Conservation (phyloP, 2,888 invertebrate genomes). For the Prosopocoilus inquinatus region DNA sequence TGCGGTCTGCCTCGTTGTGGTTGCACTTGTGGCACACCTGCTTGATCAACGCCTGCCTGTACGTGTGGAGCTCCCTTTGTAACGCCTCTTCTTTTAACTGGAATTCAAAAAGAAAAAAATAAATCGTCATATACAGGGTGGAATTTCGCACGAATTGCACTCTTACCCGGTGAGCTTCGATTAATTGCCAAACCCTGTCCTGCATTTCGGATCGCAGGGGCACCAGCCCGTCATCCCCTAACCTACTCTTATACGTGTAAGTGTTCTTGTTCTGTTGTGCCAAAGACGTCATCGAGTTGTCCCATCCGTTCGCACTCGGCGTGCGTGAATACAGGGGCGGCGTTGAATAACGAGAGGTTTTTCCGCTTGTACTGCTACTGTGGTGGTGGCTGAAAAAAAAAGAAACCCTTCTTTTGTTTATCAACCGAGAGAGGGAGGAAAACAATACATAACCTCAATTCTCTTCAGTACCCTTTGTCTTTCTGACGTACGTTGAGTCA, state of each 20-base stretch:
- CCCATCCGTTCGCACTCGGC: constrained; percentile 52
- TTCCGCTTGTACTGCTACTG: constrained; percentile 31
- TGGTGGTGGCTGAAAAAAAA: constrained; percentile 26
- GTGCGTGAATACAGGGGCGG: constrained; percentile 58
- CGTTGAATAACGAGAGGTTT: constrained; percentile 47
- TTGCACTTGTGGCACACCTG: constrained; percentile 66
- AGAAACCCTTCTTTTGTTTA: not conserved
- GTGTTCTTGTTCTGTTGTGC: constrained; percentile 16
- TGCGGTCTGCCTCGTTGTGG: constrained; percentile 53
- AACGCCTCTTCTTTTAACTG: constrained; percentile 77
- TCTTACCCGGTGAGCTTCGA: constrained; percentile 73
- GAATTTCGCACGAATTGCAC: not conserved
- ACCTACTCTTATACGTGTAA: constrained; percentile 34
- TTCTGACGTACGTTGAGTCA: too few relatives aligned
- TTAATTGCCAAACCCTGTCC: constrained; percentile 76
- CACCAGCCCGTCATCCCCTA: constrained; percentile 73
- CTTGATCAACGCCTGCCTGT: constrained; percentile 70
- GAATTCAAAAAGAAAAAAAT: constrained; percentile 15
- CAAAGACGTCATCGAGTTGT: constrained; percentile 23
- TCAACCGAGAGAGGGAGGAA: not conserved
- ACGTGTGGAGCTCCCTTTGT: constrained; percentile 73
- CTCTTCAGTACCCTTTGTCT: too few relatives aligned
- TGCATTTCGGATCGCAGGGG: constrained; percentile 71
- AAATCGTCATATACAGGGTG: not conserved
- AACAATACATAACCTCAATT: too few relatives aligned